A percentile compares a stretch with the other conserved stretches of the same genome.
Conservation (phyloP, 37 sponge, comb jelly and placozoan genomes). For the Axinella damicornis region DNA sequence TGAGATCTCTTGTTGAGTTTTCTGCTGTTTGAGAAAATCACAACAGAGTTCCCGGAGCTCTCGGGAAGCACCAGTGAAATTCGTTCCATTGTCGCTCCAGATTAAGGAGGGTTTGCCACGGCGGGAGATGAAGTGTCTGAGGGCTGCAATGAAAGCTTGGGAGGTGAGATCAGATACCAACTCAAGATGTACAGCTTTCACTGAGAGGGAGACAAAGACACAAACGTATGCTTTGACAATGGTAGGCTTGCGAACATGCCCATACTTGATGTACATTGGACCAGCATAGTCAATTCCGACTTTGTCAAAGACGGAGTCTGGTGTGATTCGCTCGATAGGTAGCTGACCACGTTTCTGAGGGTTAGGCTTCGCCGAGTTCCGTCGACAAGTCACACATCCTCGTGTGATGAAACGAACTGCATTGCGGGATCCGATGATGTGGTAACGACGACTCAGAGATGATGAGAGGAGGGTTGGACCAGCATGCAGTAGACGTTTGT, state of each 20-base stretch:
- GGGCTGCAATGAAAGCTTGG: constrained; percentile 37
- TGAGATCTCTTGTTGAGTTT: constrained; percentile 15
- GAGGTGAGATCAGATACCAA: constrained; percentile 39
- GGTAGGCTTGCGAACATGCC: constrained; percentile 22
- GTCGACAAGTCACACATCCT: too few relatives aligned
- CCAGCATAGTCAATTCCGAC: constrained; percentile 57
- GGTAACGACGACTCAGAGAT: too few relatives aligned
- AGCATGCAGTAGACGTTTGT: too few relatives aligned
- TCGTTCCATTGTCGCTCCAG: constrained; percentile 54
- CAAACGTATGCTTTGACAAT: constrained; percentile 41
- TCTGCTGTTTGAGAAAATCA: constrained; percentile 15
- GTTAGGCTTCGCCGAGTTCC: too few relatives aligned
- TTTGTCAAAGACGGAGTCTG: constrained; percentile 35
- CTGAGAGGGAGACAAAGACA: constrained; percentile 33
- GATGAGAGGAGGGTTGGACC: too few relatives aligned
- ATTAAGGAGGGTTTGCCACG: constrained; percentile 35
- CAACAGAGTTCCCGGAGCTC: constrained; percentile 16
- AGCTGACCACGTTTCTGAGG: constrained; percentile 54
- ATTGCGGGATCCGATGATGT: too few relatives aligned
- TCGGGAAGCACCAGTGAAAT: constrained; percentile 43
- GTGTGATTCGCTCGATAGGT: constrained; percentile 35
- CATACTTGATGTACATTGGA: constrained; percentile 38
- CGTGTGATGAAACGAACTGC: too few relatives aligned
- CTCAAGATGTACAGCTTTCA: constrained; percentile 50
- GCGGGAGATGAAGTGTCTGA: constrained; percentile 37